phyloP scores from a whole-genome alignment of 1,140 invertebrate species.

The Lepidostoma basale region DNA sequence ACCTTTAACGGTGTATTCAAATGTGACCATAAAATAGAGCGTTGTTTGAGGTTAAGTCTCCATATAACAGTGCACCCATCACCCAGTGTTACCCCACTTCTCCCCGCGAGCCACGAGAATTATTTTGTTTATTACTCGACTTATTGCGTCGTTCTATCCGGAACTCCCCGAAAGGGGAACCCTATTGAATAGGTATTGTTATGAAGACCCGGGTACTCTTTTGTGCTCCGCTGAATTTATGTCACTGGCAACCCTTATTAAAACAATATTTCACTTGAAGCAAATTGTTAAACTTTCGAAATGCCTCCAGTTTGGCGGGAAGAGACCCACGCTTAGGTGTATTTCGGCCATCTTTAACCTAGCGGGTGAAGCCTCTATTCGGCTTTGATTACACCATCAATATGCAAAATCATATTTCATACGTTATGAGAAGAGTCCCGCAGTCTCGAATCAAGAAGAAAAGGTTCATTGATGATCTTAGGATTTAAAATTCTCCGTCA shows the following conservation, averaged over 20 bases:
- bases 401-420: no score
- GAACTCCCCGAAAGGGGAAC: constrained; percentile 26
- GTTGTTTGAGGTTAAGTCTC: no score
- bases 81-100: no score
- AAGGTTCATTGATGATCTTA: no score
- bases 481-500: no score
- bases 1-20: no score
- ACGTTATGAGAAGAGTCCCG: no score
- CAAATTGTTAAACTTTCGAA: constrained; percentile 46
- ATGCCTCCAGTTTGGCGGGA: constrained; percentile 26
- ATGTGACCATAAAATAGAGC: no score
- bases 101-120: no score
- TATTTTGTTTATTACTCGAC: constrained; percentile 29
- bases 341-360: not conserved
- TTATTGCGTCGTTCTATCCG: constrained; percentile 16
- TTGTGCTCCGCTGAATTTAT: constrained; percentile 44
- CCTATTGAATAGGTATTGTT: constrained; percentile 44
- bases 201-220: constrained; percentile 35
- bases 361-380: not conserved
- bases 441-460: no score
- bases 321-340: not conserved
- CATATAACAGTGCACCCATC: no score
- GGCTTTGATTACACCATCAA: no score
- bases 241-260: constrained; percentile 43
- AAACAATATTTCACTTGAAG: constrained; percentile 46